A percentile compares a stretch with the other conserved stretches of the same genome.
phyloP scores from a whole-genome alignment of 2,888 invertebrate genomes.

The Pristionchus maxplancki region DNA sequence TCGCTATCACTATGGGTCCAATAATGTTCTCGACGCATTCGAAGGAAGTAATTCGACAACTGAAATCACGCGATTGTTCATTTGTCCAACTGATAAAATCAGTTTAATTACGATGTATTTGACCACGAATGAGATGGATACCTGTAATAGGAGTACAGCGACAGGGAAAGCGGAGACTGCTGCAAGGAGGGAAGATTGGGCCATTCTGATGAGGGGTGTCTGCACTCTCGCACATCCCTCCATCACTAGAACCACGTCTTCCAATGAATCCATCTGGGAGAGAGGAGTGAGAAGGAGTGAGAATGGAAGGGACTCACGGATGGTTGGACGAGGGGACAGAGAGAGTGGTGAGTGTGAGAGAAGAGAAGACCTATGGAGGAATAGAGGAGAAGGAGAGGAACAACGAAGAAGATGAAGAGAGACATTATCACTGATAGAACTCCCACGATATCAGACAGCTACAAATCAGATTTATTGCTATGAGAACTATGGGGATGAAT shows the following conservation, averaged over 20 bases:
- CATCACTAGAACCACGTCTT: slow-evolving; percentile 30
- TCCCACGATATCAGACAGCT: slow-evolving; percentile 47
- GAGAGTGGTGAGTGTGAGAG: slow-evolving; percentile 47
- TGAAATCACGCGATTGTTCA: slow-evolving; percentile 24
- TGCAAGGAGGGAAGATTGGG: slow-evolving; percentile 35
- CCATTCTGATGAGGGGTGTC: slow-evolving; percentile 41
- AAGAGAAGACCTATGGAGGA: slow-evolving; percentile 47
- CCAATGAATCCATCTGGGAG: slow-evolving; percentile 20
- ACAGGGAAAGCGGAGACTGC: slow-evolving; percentile 30
- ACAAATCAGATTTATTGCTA: background rate
- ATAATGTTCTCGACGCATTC: slow-evolving; percentile 47
- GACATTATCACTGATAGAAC: slow-evolving; percentile 38
- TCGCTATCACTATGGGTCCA: slow-evolving; percentile 49
- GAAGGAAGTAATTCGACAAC: slow-evolving; percentile 49
- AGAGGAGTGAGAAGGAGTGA: background rate
- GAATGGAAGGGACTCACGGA: background rate
- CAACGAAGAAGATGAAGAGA: slow-evolving; percentile 34
- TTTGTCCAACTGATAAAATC: background rate
- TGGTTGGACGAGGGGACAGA: slow-evolving; percentile 47
- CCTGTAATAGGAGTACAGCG: slow-evolving; percentile 37
- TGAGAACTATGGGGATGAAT: background rate
- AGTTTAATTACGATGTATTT: background rate
- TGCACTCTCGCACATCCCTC: slow-evolving; percentile 47
- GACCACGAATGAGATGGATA: background rate
- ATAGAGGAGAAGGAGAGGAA: slow-evolving; percentile 47